phyloP scores from a whole-genome alignment of 2,797 vertebrate genomes.

The Antrozous pallidus region DNA sequence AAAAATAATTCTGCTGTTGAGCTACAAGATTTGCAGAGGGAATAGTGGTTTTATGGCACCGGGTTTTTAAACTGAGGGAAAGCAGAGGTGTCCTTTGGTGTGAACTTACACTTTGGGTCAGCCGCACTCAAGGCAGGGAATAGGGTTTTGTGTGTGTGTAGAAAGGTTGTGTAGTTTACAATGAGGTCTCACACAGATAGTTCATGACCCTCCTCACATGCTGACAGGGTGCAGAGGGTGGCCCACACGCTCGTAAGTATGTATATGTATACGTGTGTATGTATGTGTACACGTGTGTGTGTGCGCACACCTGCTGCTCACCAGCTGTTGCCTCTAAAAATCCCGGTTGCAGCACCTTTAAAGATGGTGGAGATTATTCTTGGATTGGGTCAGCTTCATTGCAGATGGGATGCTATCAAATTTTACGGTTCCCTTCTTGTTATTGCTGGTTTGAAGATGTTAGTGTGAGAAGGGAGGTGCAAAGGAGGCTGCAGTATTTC shows the following conservation, averaged over 20 bases:
- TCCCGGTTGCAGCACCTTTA: rapidly evolving
- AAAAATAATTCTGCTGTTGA: neutral
- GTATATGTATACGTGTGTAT: neutral
- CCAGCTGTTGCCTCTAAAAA: neutral
- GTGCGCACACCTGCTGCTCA: rapidly evolving
- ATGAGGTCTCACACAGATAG: rapidly evolving
- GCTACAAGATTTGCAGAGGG: rapidly evolving
- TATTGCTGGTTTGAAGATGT: neutral
- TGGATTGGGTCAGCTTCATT: neutral
- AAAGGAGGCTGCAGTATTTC: neutral
- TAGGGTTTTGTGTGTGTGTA: rapidly evolving
- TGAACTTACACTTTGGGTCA: rapidly evolving
- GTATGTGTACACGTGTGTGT: rapidly evolving
- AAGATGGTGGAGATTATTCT: neutral
- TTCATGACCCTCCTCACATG: rapidly evolving
- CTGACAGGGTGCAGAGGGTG: neutral
- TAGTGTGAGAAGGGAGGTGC: neutral
- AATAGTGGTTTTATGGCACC: neutral
- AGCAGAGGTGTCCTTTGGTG: rapidly evolving
- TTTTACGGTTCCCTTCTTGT: neutral
- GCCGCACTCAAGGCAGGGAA: rapidly evolving
- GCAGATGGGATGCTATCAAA: neutral
- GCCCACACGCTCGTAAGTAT: rapidly evolving
- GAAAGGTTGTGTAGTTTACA: neutral
- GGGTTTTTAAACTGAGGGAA: neutral